phyloP scores from a whole-genome alignment of 2,113 vertebrate genomes.

The Nipponia nippon region DNA sequence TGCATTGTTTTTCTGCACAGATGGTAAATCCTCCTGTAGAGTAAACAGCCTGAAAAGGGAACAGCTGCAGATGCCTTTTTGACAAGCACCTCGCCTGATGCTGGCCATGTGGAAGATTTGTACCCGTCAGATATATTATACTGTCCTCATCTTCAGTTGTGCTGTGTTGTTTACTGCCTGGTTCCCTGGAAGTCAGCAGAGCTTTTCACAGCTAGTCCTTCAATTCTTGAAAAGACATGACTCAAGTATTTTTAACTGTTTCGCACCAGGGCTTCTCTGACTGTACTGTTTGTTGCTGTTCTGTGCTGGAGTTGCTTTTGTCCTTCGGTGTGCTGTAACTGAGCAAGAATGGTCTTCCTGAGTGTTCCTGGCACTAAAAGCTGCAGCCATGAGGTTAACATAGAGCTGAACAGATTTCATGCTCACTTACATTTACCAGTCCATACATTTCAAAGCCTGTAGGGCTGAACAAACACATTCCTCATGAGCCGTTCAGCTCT shows the following conservation, averaged over 20 bases:
- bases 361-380: neutral
- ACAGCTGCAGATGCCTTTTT: conserved; percentile 14
- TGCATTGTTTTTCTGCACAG: conserved; percentile 34
- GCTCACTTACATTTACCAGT: neutral
- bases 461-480: neutral
- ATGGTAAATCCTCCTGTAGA: conserved; percentile 19
- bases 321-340: neutral
- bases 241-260: neutral
- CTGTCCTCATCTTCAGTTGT: neutral
- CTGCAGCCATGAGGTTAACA: neutral
- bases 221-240: neutral
- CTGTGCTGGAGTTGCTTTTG: neutral
- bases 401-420: neutral
- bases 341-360: neutral
- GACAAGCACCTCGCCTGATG: neutral
- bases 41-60: conserved; percentile 5
- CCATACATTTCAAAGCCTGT: neutral
- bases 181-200: conserved; percentile 16
- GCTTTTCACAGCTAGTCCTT: neutral
- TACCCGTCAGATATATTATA: neutral
- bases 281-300: neutral
- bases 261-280: neutral
- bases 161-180: neutral
- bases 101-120: neutral
- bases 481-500: neutral